Evolutionary conservation across 1,140 invertebrate species (phyloP).

Genomic region (Manduca sexta): DNA sequence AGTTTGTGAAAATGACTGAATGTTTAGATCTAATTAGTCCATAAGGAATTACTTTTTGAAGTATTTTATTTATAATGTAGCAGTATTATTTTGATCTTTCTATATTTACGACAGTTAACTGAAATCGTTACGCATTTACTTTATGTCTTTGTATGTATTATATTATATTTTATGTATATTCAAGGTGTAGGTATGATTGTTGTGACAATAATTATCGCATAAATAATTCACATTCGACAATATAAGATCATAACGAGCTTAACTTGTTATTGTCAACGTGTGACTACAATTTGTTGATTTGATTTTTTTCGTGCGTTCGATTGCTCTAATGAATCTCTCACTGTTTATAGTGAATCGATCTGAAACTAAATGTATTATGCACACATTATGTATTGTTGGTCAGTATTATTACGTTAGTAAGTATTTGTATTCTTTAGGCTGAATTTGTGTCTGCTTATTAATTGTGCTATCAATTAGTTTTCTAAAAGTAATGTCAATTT

Average conservation of each 20-base stretch:
- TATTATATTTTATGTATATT: conserved; percentile 16
- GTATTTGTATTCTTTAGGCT: too few relatives aligned
- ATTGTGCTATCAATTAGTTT: too few relatives aligned
- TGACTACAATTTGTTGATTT: too few relatives aligned
- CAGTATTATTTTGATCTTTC: conserved; percentile 37
- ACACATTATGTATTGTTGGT: too few relatives aligned
- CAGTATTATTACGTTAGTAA: too few relatives aligned
- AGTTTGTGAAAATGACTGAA: conserved; percentile 58
- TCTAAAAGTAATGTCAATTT: too few relatives aligned
- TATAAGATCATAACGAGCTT: conserved; percentile 58
- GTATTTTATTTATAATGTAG: conserved; percentile 32
- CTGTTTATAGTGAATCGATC: too few relatives aligned
- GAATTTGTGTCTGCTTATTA: too few relatives aligned
- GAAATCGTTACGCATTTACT: not conserved
- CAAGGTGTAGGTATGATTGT: conserved; percentile 37
- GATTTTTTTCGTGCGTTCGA: too few relatives aligned
- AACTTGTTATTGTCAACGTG: conserved; percentile 14
- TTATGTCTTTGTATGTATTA: conserved; percentile 3
- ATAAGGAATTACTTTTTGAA: conserved; percentile 26
- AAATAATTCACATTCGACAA: conserved; percentile 55
- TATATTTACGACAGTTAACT: conserved; percentile 19
- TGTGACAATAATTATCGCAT: conserved; percentile 68
- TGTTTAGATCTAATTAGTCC: conserved; percentile 36
- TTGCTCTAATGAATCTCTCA: too few relatives aligned
- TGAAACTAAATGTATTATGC: too few relatives aligned